Conservation (phyloP, 2,797 vertebrate species). For the Gorsachius magnificus region DNA sequence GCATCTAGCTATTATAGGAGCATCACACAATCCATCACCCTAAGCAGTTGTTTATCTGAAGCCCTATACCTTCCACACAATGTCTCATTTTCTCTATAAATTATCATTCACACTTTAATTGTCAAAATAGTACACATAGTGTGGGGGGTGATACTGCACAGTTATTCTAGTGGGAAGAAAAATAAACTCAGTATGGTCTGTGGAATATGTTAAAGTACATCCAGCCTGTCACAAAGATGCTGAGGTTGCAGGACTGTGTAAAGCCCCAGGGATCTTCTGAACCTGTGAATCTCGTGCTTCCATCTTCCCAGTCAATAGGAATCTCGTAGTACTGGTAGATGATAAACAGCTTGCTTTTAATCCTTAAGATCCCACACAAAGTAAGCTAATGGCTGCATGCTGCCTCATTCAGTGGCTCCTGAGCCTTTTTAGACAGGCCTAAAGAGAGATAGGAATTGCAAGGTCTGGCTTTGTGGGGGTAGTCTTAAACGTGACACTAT, state of each 20-base stretch:
- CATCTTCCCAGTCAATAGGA: background rate
- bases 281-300: background rate
- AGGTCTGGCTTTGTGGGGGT: background rate
- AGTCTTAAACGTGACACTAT: background rate
- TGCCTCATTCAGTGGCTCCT: background rate
- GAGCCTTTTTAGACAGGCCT: background rate
- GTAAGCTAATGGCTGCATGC: background rate
- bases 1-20: background rate
- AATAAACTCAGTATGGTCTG: accelerated
- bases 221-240: background rate
- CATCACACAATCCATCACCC: background rate
- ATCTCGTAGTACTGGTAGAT: background rate
- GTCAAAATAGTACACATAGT: background rate
- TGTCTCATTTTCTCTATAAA: background rate
- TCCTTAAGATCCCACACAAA: background rate
- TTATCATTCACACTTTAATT: background rate
- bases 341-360: background rate
- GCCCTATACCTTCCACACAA: background rate
- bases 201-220: background rate
- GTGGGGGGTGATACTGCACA: background rate
- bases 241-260: background rate
- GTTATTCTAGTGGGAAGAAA: background rate
- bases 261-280: background rate
- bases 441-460: background rate
- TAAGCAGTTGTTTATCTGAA: background rate